phyloP scores from a whole-genome alignment of 2,888 invertebrate genomes.

The Bellardia bayeri region DNA sequence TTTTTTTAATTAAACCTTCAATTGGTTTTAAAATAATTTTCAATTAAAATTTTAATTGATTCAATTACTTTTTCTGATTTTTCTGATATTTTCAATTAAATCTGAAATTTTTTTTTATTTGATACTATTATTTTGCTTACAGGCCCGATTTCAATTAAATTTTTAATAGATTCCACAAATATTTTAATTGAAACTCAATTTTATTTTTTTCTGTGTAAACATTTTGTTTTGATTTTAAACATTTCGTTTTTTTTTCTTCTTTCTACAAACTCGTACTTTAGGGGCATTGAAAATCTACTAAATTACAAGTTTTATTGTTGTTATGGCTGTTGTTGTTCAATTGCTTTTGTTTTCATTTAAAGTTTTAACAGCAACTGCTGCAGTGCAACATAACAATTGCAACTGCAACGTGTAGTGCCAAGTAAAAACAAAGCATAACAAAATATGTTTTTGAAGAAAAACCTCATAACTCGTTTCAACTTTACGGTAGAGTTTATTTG shows the following conservation, averaged over 20 bases:
- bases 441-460: constrained; percentile 13
- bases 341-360: constrained; percentile 35
- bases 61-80: too few relatives aligned
- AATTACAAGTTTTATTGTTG: constrained; percentile 46
- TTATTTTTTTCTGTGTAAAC: too few relatives aligned
- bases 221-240: constrained; percentile 25
- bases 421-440: not conserved
- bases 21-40: too few relatives aligned
- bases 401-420: constrained; percentile 24
- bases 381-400: constrained; percentile 27
- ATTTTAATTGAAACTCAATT: too few relatives aligned
- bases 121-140: too few relatives aligned
- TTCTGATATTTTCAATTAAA: too few relatives aligned
- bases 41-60: too few relatives aligned
- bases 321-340: constrained; percentile 5
- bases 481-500: constrained; percentile 51
- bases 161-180: too few relatives aligned
- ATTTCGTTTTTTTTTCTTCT: not conserved
- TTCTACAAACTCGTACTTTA: constrained; percentile 11
- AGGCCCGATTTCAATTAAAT: too few relatives aligned
- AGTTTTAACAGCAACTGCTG: constrained; percentile 21
- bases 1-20: too few relatives aligned
- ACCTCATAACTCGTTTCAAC: constrained; percentile 65
- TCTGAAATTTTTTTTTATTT: too few relatives aligned
- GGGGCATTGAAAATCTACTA: constrained; percentile 34